Base-by-base conservation (phyloP, 2,888 invertebrate species). In the Ptychoptera albimana region DNA sequence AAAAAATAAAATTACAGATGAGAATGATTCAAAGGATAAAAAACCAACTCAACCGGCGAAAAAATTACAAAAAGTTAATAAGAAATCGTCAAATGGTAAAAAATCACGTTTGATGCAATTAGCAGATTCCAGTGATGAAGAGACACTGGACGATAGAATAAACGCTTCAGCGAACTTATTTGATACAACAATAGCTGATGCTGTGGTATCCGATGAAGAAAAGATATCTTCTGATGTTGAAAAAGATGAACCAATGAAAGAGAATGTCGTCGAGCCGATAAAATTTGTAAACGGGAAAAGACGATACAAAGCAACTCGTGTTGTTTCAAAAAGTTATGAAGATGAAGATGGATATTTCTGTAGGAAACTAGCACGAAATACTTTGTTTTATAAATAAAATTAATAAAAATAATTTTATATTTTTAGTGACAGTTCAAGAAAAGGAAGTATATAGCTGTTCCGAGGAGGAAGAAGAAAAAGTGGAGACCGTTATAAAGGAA, bases 71-170 rank as follows among this genome's bases (percentile, higher is more conserved):
- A 23, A 23, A 23, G 23, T 23, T 23, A 23, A 23, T 23, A 23
- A 23, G 7, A 23, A 23, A 23, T 5, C 7, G 23, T 23, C 23
- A 23, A 23, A 23, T 23, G 23, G 23, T 23, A 23, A 15, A 30
- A 35, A 23, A 15, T 42, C 45, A 2, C 14, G 45, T 42, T 42
- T 45, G 12, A 36, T 36, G 9, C 37, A 31, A 6, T 37, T 45
- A 23, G 39, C 38, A 14, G 45, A 45, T 39, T 45, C 45, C 2
- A 45, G 42, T 39, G 45, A 45, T 10, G 45, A 45, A 4, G 45
- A 45, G 5, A 7, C 7, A 10, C 34, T 42, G 12, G 37, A 32
- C 8, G 34, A 31, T n/a, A 14, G 36, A 16, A 29, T 29, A 29
- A 11, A 38, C 12, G 2, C 6, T 23, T 23, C 23, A 7, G 23